Evolutionary conservation across 1,140 invertebrate genomes (phyloP).

Genomic region (Brachionus asplanchnoidis): DNA sequence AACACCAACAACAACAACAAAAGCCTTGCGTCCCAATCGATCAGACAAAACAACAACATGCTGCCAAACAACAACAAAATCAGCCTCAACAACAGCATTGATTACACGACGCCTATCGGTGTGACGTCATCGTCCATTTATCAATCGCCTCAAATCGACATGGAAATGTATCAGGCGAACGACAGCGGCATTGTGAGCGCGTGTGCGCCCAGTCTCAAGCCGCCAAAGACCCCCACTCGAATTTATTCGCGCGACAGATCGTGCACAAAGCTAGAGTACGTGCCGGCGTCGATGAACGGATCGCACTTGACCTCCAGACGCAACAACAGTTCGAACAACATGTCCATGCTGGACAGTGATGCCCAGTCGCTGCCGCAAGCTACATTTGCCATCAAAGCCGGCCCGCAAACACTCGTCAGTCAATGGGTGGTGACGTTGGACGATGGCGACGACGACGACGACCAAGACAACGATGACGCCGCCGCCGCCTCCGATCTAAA

Average conservation of each 20-base stretch:
- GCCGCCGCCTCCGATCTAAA: not conserved
- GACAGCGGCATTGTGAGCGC: not conserved
- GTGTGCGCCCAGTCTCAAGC: not conserved
- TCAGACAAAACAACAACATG: not conserved
- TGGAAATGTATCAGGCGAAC: slow-evolving; percentile 25
- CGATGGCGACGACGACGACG: slow-evolving; percentile 31
- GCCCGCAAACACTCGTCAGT: slow-evolving; percentile 22
- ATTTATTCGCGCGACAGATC: slow-evolving; percentile 18
- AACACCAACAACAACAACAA: not conserved
- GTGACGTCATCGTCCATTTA: slow-evolving; percentile 28
- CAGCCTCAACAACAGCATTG: slow-evolving; percentile 21
- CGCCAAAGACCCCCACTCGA: slow-evolving; percentile 27
- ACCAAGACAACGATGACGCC: not conserved
- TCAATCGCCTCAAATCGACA: slow-evolving; percentile 28
- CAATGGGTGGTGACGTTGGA: slow-evolving; percentile 42
- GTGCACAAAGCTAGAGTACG: not conserved
- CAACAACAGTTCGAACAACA: slow-evolving; percentile 6
- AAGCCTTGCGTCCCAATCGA: not conserved
- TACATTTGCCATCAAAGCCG: slow-evolving; percentile 40
- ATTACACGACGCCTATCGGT: slow-evolving; percentile 20
- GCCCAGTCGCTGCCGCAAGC: slow-evolving; percentile 10
- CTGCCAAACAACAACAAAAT: not conserved
- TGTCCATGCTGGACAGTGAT: slow-evolving; percentile 39
- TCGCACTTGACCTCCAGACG: not conserved
- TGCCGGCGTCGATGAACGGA: not conserved